phyloP scores from a whole-genome alignment of 1,140 invertebrate species.

The Cephus cinctus region DNA sequence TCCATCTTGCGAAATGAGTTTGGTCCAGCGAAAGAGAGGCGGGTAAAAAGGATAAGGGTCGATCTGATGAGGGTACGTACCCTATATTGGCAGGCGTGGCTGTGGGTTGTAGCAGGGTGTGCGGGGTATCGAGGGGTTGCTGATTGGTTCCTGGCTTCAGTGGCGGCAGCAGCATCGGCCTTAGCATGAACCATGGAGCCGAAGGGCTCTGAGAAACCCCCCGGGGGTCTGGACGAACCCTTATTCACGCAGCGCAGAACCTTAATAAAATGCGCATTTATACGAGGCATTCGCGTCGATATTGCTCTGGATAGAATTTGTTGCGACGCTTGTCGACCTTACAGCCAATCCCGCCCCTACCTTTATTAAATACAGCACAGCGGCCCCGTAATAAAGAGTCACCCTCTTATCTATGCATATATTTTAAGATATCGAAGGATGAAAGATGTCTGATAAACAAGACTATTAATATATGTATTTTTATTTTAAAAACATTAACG shows the following conservation, averaged over 20 bases:
- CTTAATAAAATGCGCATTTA: slow-evolving; percentile 52
- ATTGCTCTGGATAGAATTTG: slow-evolving; percentile 30
- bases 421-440: too few species aligned
- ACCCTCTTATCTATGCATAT: neutral
- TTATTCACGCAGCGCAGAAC: slow-evolving; percentile 23
- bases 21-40: slow-evolving; percentile 32
- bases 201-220: slow-evolving; percentile 23
- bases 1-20: slow-evolving; percentile 54
- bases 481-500: too few species aligned
- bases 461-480: too few species aligned
- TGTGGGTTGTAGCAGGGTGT: slow-evolving; percentile 37
- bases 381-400: neutral
- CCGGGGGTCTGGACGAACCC: slow-evolving; percentile 5
- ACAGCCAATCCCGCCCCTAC: slow-evolving; percentile 1
- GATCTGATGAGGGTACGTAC: slow-evolving; percentile 42
- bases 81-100: slow-evolving; percentile 57
- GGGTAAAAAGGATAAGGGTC: slow-evolving; percentile 44
- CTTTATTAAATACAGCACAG: slow-evolving; percentile 19
- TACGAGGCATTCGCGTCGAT: slow-evolving; percentile 29
- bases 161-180: slow-evolving; percentile 12
- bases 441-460: too few species aligned
- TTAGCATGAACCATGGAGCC: slow-evolving; percentile 19
- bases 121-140: slow-evolving; percentile 40
- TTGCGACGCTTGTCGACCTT: slow-evolving; percentile 17
- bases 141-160: slow-evolving; percentile 47